Conservation (phyloP, 1,140 invertebrate species). For the Oncopeltus fasciatus region DNA sequence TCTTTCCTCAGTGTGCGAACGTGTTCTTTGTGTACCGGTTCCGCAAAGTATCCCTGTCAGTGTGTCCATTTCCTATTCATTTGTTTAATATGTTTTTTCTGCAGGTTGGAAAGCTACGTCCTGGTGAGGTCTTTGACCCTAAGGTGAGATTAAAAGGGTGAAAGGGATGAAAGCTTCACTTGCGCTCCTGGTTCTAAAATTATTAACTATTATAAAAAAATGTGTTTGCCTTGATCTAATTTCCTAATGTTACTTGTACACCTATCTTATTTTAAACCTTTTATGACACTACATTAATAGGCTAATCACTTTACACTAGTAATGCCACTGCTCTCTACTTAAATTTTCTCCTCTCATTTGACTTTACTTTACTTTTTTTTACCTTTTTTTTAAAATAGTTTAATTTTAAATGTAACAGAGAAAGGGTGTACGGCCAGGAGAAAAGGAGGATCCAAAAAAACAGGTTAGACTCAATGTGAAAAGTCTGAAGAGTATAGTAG, state of each 20-base stretch:
- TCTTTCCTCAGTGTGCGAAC: neutral
- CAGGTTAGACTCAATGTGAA: slow-evolving; percentile 30
- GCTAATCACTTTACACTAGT: neutral
- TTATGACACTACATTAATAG: neutral
- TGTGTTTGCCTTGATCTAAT: slow-evolving; percentile 15
- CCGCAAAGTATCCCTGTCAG: slow-evolving; percentile 16
- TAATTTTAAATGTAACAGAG: slow-evolving; percentile 27
- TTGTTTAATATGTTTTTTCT: slow-evolving; percentile 30
- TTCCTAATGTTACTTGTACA: slow-evolving; percentile 15
- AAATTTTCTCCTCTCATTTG: neutral
- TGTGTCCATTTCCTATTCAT: slow-evolving; percentile 1
- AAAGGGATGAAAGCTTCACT: slow-evolving; percentile 13
- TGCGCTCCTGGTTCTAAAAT: slow-evolving; percentile 13
- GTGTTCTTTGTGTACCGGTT: slow-evolving; percentile 2
- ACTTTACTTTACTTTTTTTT: neutral
- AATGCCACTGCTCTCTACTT: slow-evolving; percentile 4
- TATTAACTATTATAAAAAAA: slow-evolving; percentile 11
- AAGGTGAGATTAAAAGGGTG: slow-evolving; percentile 48
- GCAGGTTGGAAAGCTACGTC: slow-evolving; percentile 56
- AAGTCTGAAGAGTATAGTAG: neutral
- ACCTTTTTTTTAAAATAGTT: neutral
- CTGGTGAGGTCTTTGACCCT: slow-evolving; percentile 58
- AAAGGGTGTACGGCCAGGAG: slow-evolving; percentile 35
- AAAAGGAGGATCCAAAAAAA: slow-evolving; percentile 32
- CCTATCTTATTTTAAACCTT: neutral